Evolutionary conservation across 2,888 invertebrate species (phyloP).

Genomic region (Tipula lateralis): DNA sequence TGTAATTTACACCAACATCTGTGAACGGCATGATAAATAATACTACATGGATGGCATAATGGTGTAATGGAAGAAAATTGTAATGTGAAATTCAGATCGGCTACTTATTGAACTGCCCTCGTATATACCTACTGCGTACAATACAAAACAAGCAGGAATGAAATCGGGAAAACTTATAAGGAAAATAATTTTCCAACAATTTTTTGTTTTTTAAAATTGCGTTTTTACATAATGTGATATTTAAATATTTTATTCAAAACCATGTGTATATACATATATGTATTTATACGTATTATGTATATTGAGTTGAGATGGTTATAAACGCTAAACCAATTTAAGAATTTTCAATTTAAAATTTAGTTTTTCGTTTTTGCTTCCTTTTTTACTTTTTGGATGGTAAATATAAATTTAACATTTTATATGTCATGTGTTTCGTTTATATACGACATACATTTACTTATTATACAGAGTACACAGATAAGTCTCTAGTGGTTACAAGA

Average conservation of each 20-base stretch:
- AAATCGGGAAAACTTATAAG: background rate
- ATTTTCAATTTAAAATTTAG: conserved; percentile 19
- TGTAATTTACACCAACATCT: too few relatives aligned
- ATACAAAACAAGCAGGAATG: background rate
- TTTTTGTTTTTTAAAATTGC: background rate
- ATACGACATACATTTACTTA: background rate
- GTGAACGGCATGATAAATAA: too few relatives aligned
- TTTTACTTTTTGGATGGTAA: background rate
- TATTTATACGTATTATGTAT: background rate
- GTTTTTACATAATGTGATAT: background rate
- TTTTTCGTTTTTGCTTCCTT: background rate
- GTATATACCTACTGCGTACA: background rate
- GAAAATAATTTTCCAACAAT: background rate
- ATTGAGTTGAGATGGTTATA: conserved; percentile 19
- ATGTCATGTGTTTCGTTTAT: background rate
- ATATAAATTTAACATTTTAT: background rate
- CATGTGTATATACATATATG: background rate
- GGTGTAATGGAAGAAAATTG: too few relatives aligned
- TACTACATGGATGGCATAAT: too few relatives aligned
- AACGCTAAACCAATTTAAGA: conserved; percentile 19
- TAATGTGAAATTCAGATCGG: too few relatives aligned
- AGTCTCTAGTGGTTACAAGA: background rate
- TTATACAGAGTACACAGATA: background rate
- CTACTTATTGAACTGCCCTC: too few relatives aligned
- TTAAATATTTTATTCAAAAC: background rate